Percentiles rank a stretch among this genome's conserved stretches.
Evolutionary conservation across 2,797 vertebrate genomes (phyloP).

Genomic region (Cottoperca gobio): DNA sequence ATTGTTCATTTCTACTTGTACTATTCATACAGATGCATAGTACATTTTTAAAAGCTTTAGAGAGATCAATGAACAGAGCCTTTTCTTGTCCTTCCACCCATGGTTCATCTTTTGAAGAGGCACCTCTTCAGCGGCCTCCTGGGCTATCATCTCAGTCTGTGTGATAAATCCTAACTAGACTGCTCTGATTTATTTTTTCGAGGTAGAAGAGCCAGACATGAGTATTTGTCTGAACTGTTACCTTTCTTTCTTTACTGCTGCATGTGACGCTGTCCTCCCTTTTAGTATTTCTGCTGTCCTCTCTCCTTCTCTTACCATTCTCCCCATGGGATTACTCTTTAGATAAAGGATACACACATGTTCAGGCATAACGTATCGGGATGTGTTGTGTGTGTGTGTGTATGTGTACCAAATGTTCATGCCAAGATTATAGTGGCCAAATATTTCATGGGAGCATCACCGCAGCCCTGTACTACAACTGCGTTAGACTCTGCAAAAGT

Average conservation of each 20-base stretch:
- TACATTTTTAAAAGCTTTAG: neutral
- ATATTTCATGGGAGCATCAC: neutral
- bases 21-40: neutral
- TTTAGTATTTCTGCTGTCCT: neutral
- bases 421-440: neutral
- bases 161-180: constrained; percentile 62
- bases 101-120: constrained; percentile 43
- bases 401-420: neutral
- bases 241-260: constrained; percentile 1
- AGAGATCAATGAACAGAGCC: neutral
- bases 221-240: constrained; percentile 30
- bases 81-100: constrained; percentile 16
- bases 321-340: constrained; percentile 7
- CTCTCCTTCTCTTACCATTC: neutral
- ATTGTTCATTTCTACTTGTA: neutral
- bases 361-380: neutral
- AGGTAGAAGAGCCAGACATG: constrained; percentile 40
- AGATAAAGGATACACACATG: neutral
- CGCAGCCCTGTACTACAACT: neutral
- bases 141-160: constrained; percentile 54
- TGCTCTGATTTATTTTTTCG: constrained; percentile 63
- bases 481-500: too few species aligned
- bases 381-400: neutral
- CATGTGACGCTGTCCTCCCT: neutral
- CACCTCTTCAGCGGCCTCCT: constrained; percentile 38